Evolutionary conservation across 2,797 vertebrate species (phyloP).

Genomic region (Mallotus villosus): DNA sequence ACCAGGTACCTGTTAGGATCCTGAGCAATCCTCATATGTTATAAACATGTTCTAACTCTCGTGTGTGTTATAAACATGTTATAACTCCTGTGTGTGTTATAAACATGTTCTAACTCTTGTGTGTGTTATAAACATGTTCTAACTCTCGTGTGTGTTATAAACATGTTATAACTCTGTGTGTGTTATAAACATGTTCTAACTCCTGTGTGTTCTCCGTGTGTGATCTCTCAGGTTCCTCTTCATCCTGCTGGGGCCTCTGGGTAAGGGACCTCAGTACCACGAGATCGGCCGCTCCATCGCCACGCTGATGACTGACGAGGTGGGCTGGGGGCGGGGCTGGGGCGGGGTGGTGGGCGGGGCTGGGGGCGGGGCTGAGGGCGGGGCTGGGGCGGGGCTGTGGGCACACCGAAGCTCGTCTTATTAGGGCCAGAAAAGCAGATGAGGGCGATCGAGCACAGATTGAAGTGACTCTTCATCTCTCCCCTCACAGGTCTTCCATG

Average conservation of each 20-base stretch:
- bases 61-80: no score
- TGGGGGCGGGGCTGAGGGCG: conserved; percentile 8
- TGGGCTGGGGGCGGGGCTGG: conserved; percentile 62
- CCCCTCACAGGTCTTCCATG: conserved; percentile 88
- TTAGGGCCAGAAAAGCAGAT: background rate
- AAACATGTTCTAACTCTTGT: no score
- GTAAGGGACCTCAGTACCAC: conserved; percentile 95
- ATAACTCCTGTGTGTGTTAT: no score
- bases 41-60: no score
- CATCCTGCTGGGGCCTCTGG: conserved; percentile 93
- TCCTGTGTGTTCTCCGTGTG: conserved; percentile 15
- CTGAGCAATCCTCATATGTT: no score
- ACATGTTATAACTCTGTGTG: no score
- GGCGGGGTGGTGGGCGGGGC: conserved; percentile 76
- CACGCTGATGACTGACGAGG: conserved; percentile 98
- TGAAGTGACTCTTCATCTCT: no score
- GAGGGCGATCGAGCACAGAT: background rate
- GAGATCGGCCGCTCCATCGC: conserved; percentile 98
- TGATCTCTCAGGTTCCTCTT: conserved; percentile 88
- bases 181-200: no score
- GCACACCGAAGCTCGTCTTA: background rate
- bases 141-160: no score
- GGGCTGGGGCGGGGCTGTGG: no score
- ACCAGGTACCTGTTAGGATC: conserved; percentile 15
- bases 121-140: no score